Conservation (phyloP, 2,113 vertebrate species). For the Rhegmatorhina hoffmannsi region DNA sequence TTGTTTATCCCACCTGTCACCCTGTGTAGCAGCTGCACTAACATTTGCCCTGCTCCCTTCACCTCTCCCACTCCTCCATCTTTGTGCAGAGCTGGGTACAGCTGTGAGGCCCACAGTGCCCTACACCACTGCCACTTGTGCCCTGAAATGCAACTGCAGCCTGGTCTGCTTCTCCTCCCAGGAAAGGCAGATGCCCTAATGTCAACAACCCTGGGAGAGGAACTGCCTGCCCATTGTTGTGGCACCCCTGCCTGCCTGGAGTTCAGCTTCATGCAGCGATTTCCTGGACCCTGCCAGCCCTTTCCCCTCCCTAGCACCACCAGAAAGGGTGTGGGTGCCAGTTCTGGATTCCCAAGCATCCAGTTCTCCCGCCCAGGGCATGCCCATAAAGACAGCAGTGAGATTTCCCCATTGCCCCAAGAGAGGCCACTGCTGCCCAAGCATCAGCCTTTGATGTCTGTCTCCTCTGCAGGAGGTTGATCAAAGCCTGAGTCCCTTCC, state of each 20-base stretch:
- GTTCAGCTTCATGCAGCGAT: neutral
- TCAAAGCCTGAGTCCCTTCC: neutral
- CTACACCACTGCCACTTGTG: rapidly evolving
- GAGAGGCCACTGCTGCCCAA: neutral
- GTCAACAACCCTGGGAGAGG: neutral
- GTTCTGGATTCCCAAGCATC: neutral
- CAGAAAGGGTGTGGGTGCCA: neutral
- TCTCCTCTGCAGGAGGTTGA: neutral
- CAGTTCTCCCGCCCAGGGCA: neutral
- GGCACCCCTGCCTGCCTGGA: neutral
- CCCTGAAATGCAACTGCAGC: neutral
- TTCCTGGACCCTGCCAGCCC: neutral
- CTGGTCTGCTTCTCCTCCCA: neutral
- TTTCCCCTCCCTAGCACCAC: neutral
- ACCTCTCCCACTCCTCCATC: neutral
- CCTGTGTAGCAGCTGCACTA: slow-evolving; percentile 34
- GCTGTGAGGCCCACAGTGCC: rapidly evolving
- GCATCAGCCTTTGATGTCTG: neutral
- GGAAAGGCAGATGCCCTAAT: rapidly evolving
- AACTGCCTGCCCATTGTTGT: neutral
- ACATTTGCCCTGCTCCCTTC: slow-evolving; percentile 29
- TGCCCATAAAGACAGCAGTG: neutral
- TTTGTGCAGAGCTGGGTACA: neutral
- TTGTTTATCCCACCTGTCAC: slow-evolving; percentile 58
- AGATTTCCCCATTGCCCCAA: rapidly evolving